Evolutionary conservation across 2,888 invertebrate genomes (phyloP).

Genomic region (Heliothis peltigera): DNA sequence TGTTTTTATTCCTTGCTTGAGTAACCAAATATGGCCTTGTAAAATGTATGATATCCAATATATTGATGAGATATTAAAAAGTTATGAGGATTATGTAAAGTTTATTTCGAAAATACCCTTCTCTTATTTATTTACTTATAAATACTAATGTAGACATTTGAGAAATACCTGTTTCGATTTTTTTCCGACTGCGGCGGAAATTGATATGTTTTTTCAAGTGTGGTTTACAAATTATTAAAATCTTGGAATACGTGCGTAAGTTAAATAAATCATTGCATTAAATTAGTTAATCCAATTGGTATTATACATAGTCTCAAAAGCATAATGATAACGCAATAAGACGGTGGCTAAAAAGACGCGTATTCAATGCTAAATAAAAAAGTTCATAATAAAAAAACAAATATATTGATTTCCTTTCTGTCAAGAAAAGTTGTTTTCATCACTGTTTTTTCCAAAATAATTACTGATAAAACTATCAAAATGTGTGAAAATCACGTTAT

Average conservation of each 20-base stretch:
- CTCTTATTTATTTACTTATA: too few species aligned
- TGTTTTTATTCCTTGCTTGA: conserved; percentile 2
- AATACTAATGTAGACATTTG: neutral
- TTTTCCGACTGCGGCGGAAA: too few species aligned
- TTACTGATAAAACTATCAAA: conserved; percentile 29
- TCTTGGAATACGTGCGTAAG: too few species aligned
- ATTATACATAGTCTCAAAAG: too few species aligned
- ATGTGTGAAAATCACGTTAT: conserved; percentile 59
- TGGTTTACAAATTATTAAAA: too few species aligned
- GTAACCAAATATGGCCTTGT: neutral
- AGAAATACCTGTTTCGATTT: neutral
- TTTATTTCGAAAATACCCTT: too few species aligned
- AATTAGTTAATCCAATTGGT: too few species aligned
- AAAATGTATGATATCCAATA: neutral
- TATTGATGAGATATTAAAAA: neutral
- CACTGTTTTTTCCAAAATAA: conserved; percentile 4
- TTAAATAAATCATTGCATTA: too few species aligned
- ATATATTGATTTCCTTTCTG: conserved; percentile 17
- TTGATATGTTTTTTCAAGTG: too few species aligned
- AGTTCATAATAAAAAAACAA: neutral
- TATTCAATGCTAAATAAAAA: neutral
- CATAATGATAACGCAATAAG: neutral
- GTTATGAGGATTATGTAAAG: too few species aligned
- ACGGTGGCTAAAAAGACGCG: conserved; percentile 1
- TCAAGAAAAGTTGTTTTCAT: conserved; percentile 35